Evolutionary conservation across 2,797 vertebrate genomes (phyloP), one percentile per base, ranked within the genome.

Genomic region (Enteromius treurensis): DNA sequence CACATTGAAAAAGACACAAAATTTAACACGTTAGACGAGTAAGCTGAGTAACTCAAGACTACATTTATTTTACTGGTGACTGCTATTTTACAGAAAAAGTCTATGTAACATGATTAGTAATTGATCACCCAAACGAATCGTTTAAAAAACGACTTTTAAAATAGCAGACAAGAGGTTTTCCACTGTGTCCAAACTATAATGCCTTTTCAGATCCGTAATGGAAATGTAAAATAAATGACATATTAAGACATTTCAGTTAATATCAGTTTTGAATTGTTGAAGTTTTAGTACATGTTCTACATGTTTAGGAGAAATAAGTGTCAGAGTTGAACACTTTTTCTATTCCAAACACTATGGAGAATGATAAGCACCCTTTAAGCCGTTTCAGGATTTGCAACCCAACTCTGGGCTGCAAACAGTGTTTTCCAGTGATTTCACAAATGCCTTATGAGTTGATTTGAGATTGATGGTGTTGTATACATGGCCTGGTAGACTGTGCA

Each of bases 61-160:
- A 47, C 6, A 58, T 76, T 80, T 80, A 80, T 86, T 88, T 77
- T 10, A 49, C 62, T 78, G 58, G 8, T 77, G 67, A 60, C 53
- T 55, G 42, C 13, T 53, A 32, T 49, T 76, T 77, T 23, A 74
- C 37, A 75, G n/a, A 79, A 81, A 37, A 21, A 37, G 6, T 10
- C 34, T 21, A 21, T 2, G 45, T 67, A 21, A 79, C 53, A 55
- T 49, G 40, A 62, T 45, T 42, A 53, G 17, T 6, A 42, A 55
- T 11, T 77, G 23, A 15, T 21, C 62, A 23, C 45, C 42, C n/a
- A 58, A 19, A 40, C 19, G 1, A 65, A 40, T 21, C 14, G 4
- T 81, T 34, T 75, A 75, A 65, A 75, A 53, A 65, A 75, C 21
- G 1, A 26, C 13, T 23, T 4, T 71, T 71, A 32, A 58, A 32